Evolutionary conservation across 2,888 invertebrate genomes (phyloP).

Genomic region (Holacanthella duospinosa): DNA sequence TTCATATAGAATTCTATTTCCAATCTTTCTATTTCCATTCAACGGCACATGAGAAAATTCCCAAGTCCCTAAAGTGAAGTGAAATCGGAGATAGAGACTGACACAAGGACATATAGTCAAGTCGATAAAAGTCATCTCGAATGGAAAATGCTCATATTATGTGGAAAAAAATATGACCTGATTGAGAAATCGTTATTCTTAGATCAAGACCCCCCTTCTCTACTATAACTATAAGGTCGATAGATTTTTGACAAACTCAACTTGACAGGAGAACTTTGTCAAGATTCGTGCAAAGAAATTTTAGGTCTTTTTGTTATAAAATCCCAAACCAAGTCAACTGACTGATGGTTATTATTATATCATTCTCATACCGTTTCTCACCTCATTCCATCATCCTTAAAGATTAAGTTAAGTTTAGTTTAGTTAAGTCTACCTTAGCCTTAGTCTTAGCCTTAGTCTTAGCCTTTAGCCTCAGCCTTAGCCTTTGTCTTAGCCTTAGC

Average conservation of each 20-base stretch:
- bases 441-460: neutral
- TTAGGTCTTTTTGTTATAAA: too few relatives aligned
- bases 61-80: neutral
- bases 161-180: neutral
- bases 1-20: slow-evolving; percentile 6
- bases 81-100: slow-evolving; percentile 2
- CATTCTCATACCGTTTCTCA: too few relatives aligned
- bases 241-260: too few relatives aligned
- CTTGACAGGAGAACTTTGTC: too few relatives aligned
- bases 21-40: slow-evolving; percentile 3
- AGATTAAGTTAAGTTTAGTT: neutral
- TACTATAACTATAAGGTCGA: too few relatives aligned
- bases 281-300: too few relatives aligned
- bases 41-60: neutral
- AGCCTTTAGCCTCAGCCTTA: too few relatives aligned
- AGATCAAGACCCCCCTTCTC: too few relatives aligned
- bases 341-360: neutral
- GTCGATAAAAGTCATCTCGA: neutral
- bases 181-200: slow-evolving; percentile 1
- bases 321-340: too few relatives aligned
- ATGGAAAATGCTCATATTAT: neutral
- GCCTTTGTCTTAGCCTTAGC: neutral
- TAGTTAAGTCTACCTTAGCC: neutral
- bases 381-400: too few relatives aligned
- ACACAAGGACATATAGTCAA: neutral